Base-by-base conservation (phyloP, 1,140 invertebrate genomes). In the Hyphantria cunea region DNA sequence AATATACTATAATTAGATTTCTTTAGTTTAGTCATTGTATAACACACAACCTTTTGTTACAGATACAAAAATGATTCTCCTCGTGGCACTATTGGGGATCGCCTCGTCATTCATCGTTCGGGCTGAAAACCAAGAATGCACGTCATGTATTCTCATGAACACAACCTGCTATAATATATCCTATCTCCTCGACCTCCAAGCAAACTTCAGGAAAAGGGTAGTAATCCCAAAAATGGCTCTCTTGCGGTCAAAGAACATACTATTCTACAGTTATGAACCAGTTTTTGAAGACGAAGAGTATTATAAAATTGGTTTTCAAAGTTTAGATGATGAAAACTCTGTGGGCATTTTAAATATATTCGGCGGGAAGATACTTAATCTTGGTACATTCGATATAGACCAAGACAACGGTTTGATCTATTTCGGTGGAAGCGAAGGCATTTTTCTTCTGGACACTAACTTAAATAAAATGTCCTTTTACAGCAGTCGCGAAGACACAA, bases 181-280 rank as follows among this genome's bases (percentile, higher is more conserved):
- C 3, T 68, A 75, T 17, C 64, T 88, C n/a, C 76, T 86, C 33
- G 76, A 90, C 32, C 66, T 90, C 10, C 33, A 80, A 12, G 87
- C 84, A 4, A 76, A 80, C 0, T 90, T 83, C 56, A 68, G 85
- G 51, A 77, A 70, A 7, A 56, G 61, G 0, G 53, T 90, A 12
- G 78, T 89, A 13, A 86, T 90, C 25, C 52, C 59, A 41, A 82
- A 87, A 68, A 70, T 88, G 62, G 82, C 64, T 8, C 56, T 90
- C 12, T 66, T 82, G 0, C 63, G 79, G 15, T 74, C 74, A 0
- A 74, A 68, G 0, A 85, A 90, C 60, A 67, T 61, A 4, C 67
- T 90, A 0, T 90, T 67, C 70, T 90, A 72, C 64, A 81, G 72
- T 15, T 89, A 85, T 60, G 84, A 89, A 58, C 86, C 87, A 0